Evolutionary conservation across 2,888 invertebrate species (phyloP), one percentile per base, ranked within the genome.

Genomic region (Tineola bisselliella): DNA sequence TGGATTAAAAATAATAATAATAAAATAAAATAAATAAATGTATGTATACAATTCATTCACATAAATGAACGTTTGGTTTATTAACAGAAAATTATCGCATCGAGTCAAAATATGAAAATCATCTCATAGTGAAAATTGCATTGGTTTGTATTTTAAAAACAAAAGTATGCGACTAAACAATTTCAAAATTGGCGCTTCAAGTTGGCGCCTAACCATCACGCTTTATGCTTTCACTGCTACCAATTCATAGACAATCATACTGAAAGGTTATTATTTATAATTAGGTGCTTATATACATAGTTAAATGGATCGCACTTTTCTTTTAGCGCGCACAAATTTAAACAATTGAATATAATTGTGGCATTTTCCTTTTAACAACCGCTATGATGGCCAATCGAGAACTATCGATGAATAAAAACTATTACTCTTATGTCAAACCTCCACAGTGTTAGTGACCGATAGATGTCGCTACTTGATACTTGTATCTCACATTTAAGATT

Each of bases 61-160:
- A 62, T 33, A 64, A 68, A 69, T 25, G 6, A 70, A 63, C n/a
- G n/a, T 64, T 62, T 64, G 43, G 15, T 43, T 57, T 61, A 77
- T 87, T 88, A 88, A 89, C 91, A 98, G 98, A 98, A 90, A 98
- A 98, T 90, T 97, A 98, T 90, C 93, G 97, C 72, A 92, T 97
- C 81, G 96, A 97, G 89, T 96, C 97, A 82, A 94, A 96, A 84
- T 97, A 97, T 89, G 97, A 98, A 89, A 97, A 97, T 84, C 96
- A 98, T 88, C 92, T 98, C 83, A 97, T 98, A 88, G 94, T 95
- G 87, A 98, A 98, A 91, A 94, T 98, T 86, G 95, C 97, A 75
- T 90, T 98, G 91, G 94, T 94, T 91, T 90, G 92, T 91, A 91
- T 90, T 76, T 68, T 44, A 71, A 48, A 8, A 54, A n/a, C n/a